Conservation (phyloP, 1,140 invertebrate genomes). For the Chrysomallon squamiferum region DNA sequence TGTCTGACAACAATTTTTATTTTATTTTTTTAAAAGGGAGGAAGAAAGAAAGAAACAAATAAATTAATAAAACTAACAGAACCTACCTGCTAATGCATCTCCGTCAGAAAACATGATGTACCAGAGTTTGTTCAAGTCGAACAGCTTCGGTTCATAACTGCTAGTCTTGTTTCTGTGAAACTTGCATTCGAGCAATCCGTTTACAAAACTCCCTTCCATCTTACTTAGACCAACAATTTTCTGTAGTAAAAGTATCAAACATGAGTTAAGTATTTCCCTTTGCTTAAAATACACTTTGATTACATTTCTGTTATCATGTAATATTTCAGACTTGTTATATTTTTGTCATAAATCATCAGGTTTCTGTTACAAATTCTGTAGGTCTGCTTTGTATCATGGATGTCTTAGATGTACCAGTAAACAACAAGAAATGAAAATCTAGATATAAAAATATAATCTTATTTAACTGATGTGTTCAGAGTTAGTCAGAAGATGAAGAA, state of each 20-base stretch:
- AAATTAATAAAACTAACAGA: neutral
- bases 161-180: neutral
- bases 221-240: neutral
- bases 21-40: too few species aligned
- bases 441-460: neutral
- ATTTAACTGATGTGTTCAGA: neutral
- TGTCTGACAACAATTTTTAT: too few species aligned
- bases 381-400: too few species aligned
- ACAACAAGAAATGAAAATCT: too few species aligned
- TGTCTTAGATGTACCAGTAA: too few species aligned
- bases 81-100: neutral
- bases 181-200: neutral
- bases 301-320: too few species aligned
- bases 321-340: too few species aligned
- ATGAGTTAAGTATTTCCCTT: neutral
- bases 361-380: too few species aligned
- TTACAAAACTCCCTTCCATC: neutral
- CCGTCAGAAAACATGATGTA: slow-evolving; percentile 1
- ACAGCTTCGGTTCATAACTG: neutral
- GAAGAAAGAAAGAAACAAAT: neutral
- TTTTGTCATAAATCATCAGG: too few species aligned
- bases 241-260: neutral
- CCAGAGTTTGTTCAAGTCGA: neutral
- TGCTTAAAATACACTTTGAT: too few species aligned
- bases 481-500: neutral